Conservation (phyloP, 2,888 invertebrate genomes). For the Ectemnius lituratus region DNA sequence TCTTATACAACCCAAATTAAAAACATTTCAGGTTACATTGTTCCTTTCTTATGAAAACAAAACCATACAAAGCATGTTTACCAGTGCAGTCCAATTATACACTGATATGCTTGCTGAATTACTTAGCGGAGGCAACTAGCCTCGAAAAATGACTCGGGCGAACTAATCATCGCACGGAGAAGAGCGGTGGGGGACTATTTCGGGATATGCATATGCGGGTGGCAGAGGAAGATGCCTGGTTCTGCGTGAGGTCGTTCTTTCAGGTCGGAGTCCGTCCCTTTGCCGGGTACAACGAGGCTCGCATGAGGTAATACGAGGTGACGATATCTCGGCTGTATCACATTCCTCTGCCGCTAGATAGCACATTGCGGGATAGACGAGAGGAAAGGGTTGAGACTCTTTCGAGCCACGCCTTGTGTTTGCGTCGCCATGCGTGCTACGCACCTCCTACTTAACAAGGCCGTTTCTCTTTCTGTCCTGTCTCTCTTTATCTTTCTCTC, state of each 20-base stretch:
- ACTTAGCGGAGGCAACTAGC: too few species aligned
- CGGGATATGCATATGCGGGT: too few species aligned
- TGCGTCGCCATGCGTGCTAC: constrained; percentile 75
- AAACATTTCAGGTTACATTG: too few species aligned
- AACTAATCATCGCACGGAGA: too few species aligned
- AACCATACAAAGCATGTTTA: too few species aligned
- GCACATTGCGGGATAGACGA: constrained; percentile 34
- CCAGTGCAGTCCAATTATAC: too few species aligned
- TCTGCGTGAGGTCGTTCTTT: constrained; percentile 20
- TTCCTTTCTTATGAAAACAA: too few species aligned
- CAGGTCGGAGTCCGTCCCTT: constrained; percentile 30
- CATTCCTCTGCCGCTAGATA: constrained; percentile 32
- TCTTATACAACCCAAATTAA: too few species aligned
- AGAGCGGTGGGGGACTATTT: too few species aligned
- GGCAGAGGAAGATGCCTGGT: too few species aligned
- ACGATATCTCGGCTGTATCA: constrained; percentile 37
- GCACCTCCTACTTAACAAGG: constrained; percentile 74
- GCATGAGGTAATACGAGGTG: constrained; percentile 57
- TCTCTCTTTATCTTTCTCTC: constrained; percentile 7
- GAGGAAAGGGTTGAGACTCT: constrained; percentile 60
- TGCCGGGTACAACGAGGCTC: constrained; percentile 24
- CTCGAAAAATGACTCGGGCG: too few species aligned
- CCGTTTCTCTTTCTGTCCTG: constrained; percentile 50
- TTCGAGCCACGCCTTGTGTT: constrained; percentile 74
- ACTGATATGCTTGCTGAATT: too few species aligned